Evolutionary conservation across 1,140 invertebrate species (phyloP).

Genomic region (Delia radicum): DNA sequence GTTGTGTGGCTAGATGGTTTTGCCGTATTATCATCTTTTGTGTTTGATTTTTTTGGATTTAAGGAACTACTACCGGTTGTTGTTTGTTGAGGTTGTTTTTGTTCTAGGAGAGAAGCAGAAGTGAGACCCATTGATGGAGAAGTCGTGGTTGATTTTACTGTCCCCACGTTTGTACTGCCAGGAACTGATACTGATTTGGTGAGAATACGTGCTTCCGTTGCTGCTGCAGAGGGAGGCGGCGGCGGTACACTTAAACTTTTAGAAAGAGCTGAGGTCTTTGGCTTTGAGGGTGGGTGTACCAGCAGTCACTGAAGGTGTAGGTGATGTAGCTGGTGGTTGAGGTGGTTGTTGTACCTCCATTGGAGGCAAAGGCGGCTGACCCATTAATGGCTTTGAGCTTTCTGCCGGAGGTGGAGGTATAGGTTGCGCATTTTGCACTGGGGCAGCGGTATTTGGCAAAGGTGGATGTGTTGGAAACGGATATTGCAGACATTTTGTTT

Average conservation of each 20-base stretch:
- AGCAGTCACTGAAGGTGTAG: background rate
- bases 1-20: slow-evolving; percentile 20
- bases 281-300: slow-evolving; percentile 17
- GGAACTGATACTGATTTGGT: slow-evolving; percentile 56
- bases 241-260: slow-evolving; percentile 49
- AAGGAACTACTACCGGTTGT: slow-evolving; percentile 53
- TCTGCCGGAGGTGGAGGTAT: slow-evolving; percentile 38
- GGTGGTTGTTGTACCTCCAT: slow-evolving; percentile 32
- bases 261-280: slow-evolving; percentile 32
- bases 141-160: slow-evolving; percentile 29
- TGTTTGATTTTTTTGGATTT: background rate
- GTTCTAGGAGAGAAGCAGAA: background rate
- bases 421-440: slow-evolving; percentile 42
- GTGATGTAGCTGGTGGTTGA: slow-evolving; percentile 12
- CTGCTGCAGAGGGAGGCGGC: slow-evolving; percentile 28
- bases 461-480: slow-evolving; percentile 78
- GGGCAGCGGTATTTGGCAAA: slow-evolving; percentile 57
- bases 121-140: background rate
- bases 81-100: slow-evolving; percentile 26
- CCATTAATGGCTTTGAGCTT: background rate
- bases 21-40: background rate
- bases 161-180: slow-evolving; percentile 57
- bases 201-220: slow-evolving; percentile 42
- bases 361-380: slow-evolving; percentile 24
- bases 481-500: slow-evolving; percentile 72